Base-by-base conservation (phyloP, 1,140 invertebrate genomes). In the Drosophila athabasca region DNA sequence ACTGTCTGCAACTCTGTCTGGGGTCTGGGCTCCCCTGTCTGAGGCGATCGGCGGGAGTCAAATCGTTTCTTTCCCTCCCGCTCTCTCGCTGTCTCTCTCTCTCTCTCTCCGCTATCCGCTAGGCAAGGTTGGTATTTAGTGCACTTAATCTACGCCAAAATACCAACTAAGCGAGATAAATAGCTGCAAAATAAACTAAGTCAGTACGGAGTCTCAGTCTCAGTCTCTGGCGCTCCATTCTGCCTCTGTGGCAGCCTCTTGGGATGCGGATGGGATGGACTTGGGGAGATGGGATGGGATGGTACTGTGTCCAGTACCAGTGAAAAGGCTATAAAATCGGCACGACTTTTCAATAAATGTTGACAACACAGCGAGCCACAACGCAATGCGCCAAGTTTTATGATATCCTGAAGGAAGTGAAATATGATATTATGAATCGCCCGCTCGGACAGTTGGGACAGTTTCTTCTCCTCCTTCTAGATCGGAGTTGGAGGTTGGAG, bases 341-440 rank as follows among this genome's bases (percentile, higher is more conserved):
- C 88, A 90, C 88, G 88, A 90, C 83, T 90, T 90, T 88, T 90
- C 88, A 90, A 90, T 90, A 90, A 90, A 90, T 90, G 88, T 90
- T 90, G 88, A 90, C 88, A 90, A 88, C 88, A 79, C 64, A 79
- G 77, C 80, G 66, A 82, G 70, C 81, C 72, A 78, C 65, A 68
- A 79, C 72, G 76, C 65, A 79, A 84, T 70, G 76, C 71, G 68
- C 68, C 62, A 74, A 90, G 87, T 90, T 88, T 89, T 89, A 89
- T 90, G 88, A 90, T 90, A 88, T 90, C 88, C 88, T 90, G 83
- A 84, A 90, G 88, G 88, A 90, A 90, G 88, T 90, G 88, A 90
- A 90, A 90, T 90, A 88, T 90, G 88, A 90, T 87, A 87, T 87
- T 87, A 87, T 87, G 82, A 88, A 87, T 88, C 83, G 83, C 76